Evolutionary conservation across 1,140 invertebrate genomes (phyloP), one percentile per base, ranked within the genome.

Genomic region (Brachionus rubens): DNA sequence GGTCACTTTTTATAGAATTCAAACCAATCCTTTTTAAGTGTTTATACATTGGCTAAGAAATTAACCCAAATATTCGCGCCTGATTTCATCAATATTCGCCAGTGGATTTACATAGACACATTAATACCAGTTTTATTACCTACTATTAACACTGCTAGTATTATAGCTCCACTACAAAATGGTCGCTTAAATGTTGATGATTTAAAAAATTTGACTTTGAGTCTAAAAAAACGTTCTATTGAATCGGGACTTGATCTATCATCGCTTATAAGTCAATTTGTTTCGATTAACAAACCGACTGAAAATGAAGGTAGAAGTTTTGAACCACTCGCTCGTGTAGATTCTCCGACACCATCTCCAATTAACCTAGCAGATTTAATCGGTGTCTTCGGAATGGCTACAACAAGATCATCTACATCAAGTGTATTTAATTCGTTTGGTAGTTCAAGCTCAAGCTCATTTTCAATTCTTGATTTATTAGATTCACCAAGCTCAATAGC

Each of bases 51-150:
- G 14, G 16, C 46, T 12, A 72, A 72, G 26, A 36, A 50, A 54
- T 19, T 72, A 12, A 48, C 50, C 24, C 19, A 72, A 40, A 48
- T 33, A 54, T 72, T 72, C 30, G 43, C 46, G 24, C 68, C 68
- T 33, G 14, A 72, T 52, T 33, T 41, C n/a, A 47, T 72, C 1
- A 50, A 43, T 30, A 54, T 36, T 6, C 46, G n/a, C 48, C 19
- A 72, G 24, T 72, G 68, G 68, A 16, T 72, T 10, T 72, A 72
- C 24, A 41, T 41, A 21, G 68, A 72, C 40, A 12, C 36, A 30
- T 48, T 72, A 14, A 12, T 72, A 4, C 68, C 68, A 10, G 28
- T 50, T 54, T 33, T 72, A 10, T 41, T 72, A 4, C 68, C 68
- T 36, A 72, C 68, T 19, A 40, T 72, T 40, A 24, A 72, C 12